Base-by-base conservation (phyloP, 2,113 vertebrate species). In the Microtus oregoni region DNA sequence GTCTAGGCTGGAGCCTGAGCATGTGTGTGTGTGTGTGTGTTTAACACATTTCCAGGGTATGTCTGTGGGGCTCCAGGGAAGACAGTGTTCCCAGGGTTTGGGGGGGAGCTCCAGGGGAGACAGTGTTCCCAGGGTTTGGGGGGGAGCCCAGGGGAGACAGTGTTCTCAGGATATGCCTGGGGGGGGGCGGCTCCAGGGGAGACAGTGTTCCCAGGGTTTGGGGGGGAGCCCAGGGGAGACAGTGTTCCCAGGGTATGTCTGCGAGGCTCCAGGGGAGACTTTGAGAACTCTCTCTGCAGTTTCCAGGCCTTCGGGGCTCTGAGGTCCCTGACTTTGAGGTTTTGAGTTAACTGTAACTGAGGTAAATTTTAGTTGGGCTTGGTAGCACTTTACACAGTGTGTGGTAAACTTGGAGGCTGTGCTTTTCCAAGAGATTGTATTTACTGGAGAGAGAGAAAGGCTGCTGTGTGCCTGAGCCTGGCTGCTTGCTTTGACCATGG, bases 381-480 rank as follows among this genome's bases (percentile, higher is more conserved):
- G 26, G 35, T 44, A 52, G 52, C 7, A 26, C 28, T 65, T 90
- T 50, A 24, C 28, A 50, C 2, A 30, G 50, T 41, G 28, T 24
- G 58, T n/a, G 11, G 65, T 58, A 11, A 85, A 89, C 79, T 47
- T 58, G 85, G 35, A 72, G 81, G 92, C 90, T 86, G 73, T 65
- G 88, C 87, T 95, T 92, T 94, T 81, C 70, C 61, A 75, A 81
- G 76, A 85, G 65, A 70, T 67, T 47, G 0, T 70, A 35, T 83
- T 50, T 41, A 83, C 76, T 77, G 70, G 82, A 87, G 68, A 83
- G 73, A 83, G 8, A 76, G 91, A 85, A 79, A 86, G 30, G 41
- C 44, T 61, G 55, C n/a, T 17, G 5, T 63, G 32, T 47, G 76
- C 12, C 47, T 35, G 77, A 94, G 47, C 35, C 81, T 83, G 20